Evolutionary conservation across 2,113 vertebrate genomes (phyloP), one percentile per base, ranked within the genome.

Genomic region (Carassius auratus): DNA sequence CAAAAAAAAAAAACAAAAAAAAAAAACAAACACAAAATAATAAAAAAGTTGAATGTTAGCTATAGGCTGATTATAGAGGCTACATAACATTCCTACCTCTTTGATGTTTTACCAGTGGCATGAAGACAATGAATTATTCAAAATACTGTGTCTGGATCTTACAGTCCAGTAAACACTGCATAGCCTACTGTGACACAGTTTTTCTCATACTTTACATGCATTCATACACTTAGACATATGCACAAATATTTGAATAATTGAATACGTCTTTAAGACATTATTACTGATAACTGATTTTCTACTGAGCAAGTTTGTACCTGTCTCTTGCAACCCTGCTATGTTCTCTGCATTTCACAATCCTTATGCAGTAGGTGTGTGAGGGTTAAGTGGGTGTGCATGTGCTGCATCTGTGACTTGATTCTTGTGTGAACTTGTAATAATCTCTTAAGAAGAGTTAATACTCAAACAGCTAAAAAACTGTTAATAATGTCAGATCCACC

Each of bases 121-220:
- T 79, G 68, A 76, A 21, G 17, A 91, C 90, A 90, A 89, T 92
- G 86, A 93, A 94, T 94, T 88, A 94, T 94, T 94, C 89, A 94
- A 81, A 4, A 86, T 50, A 48, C 69, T 50, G 69, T 89, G 92
- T 94, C 93, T 95, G 92, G 92, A 91, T 91, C 85, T 93, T 93
- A 90, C 91, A 91, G 90, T 91, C 83, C 88, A 92, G 83, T 92
- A 90, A 92, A 84, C 89, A 91, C 84, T 57, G 68, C 79, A 79
- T 55, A 30, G 30, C 30, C 30, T 30, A 73, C 69, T 59, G 84
- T 81, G 76, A 33, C 61, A 19, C 75, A 73, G 59, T 57, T 80
- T 84, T 59, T 76, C 76, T n/a, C 68, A 85, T 76, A 30, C 30
- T 30, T 1, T 30, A 26, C 52, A 81, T 38, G 36, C 50, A 75